Percentiles rank a stretch among this genome's conserved stretches.
Conservation (phyloP, 2,797 vertebrate genomes). For the Petrocephalus sullivani region DNA sequence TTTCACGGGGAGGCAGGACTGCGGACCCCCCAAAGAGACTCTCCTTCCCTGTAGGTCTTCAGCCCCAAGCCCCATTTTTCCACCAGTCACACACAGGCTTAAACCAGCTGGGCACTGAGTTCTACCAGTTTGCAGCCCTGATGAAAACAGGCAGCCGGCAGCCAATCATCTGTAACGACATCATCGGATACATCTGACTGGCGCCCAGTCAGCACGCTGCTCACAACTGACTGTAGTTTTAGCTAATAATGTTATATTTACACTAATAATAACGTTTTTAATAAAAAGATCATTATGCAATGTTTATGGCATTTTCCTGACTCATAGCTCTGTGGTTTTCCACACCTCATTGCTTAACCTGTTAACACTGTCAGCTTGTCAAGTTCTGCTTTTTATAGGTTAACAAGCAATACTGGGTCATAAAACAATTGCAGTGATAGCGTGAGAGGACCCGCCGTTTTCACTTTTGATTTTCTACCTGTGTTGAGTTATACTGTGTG, state of each 20-base stretch:
- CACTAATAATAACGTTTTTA: neutral
- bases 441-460: neutral
- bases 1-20: conserved; percentile 33
- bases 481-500: neutral
- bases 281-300: neutral
- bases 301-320: neutral
- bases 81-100: conserved; percentile 84
- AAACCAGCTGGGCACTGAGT: conserved; percentile 72
- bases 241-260: conserved; percentile 10
- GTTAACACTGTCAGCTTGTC: neutral
- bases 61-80: conserved; percentile 73
- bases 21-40: conserved; percentile 69
- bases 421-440: neutral
- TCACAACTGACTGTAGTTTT: neutral
- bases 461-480: neutral
- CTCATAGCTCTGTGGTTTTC: neutral
- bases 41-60: conserved; percentile 80
- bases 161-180: conserved; percentile 92
- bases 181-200: conserved; percentile 85
- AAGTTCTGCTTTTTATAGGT: neutral
- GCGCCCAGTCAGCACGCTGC: neutral
- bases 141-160: conserved; percentile 94
- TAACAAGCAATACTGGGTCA: neutral
- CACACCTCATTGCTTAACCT: neutral
- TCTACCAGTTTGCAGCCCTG: conserved; percentile 77